Evolutionary conservation across 2,113 vertebrate species (phyloP), one percentile per base, ranked within the genome.

Genomic region (Anas platyrhynchos): DNA sequence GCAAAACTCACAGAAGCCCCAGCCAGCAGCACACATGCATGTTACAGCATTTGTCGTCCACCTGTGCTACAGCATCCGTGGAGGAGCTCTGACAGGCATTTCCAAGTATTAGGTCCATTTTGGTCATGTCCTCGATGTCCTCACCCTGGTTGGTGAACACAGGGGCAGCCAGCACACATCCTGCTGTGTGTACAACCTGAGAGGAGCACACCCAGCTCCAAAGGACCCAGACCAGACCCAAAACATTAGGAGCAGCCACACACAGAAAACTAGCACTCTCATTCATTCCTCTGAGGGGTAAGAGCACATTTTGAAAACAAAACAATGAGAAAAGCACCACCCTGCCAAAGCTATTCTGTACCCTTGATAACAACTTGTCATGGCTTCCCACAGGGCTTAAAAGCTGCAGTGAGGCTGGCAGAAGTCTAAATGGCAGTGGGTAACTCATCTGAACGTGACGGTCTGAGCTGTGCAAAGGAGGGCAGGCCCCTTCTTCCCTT

Each of bases 61-160:
- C 36, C 66, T 31, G 2, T 11, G 11, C 10, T 31, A n/a, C 16
- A 1, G 0, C 34, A 1, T 11, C 52, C 41, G 12, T 6, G 14
- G 6, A 25, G 48, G 23, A 68, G 1, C 58, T 68, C 43, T 65
- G 32, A 34, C 36, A 71, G 21, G 6, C 7, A 2, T 7, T 65
- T 72, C 48, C 36, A 50, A 72, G 36, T 11, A 3, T 58, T 69
- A 61, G 27, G 32, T 36, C 34, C 23, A 11, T 71, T 71, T 61
- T 67, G 58, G 44, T 44, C 11, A 41, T 41, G 41, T 41, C 41
- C 41, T 41, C 5, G 44, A 44, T 26, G 16, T 75, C 44, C 26
- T 18, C 5, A 3, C 27, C 21, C 8, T 10, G 23, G 13, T 36
- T 3, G 2, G 15, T 6, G 38, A 50, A 15, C 32, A 17, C 31